Base-by-base conservation (phyloP, 2,113 vertebrate species). In the Fulica atra region DNA sequence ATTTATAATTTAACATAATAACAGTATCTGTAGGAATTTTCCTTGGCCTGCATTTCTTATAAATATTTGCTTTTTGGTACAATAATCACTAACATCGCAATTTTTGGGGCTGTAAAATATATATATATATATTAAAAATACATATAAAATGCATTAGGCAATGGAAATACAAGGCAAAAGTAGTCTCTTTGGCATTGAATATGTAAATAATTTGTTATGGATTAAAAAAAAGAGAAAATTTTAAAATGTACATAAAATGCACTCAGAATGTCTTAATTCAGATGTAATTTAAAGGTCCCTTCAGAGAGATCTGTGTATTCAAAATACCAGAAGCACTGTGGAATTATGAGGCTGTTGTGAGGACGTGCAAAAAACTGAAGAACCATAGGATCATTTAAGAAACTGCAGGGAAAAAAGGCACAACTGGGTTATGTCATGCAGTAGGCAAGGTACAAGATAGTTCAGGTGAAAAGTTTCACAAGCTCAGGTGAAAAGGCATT, bases 1-100 rank as follows among this genome's bases (percentile, higher is more conserved):
- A 50, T 88, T 94, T 63, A 35, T 77, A 40, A 42, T 86, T 86
- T 93, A 81, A 35, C 25, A 46, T 84, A 4, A 71, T 70, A 88
- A 61, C 40, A 6, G 3, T 42, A 63, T 87, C 56, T 63, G 38
- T 51, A 64, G 46, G 38, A 88, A 48, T 40, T 13, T 76, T 80
- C 19, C 64, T 78, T 81, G 64, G 46, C 35, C 56, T 48, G 59
- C 10, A 16, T 69, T 90, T 69, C 50, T 65, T 36, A 26, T 57
- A 88, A 92, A 33, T 61, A 40, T 5, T 89, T 93, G 59, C 61
- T 46, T 65, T 76, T 90, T n/a, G 36, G 23, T 64, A 74, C 65
- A 42, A 1, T 42, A 29, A 77, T 31, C 20, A 13, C 19, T 69
- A 40, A 3, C 31, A 36, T 3, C 76, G 54, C 53, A 44, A 33